Conservation (phyloP, 2,113 vertebrate genomes). For the Hypomesus transpacificus region DNA sequence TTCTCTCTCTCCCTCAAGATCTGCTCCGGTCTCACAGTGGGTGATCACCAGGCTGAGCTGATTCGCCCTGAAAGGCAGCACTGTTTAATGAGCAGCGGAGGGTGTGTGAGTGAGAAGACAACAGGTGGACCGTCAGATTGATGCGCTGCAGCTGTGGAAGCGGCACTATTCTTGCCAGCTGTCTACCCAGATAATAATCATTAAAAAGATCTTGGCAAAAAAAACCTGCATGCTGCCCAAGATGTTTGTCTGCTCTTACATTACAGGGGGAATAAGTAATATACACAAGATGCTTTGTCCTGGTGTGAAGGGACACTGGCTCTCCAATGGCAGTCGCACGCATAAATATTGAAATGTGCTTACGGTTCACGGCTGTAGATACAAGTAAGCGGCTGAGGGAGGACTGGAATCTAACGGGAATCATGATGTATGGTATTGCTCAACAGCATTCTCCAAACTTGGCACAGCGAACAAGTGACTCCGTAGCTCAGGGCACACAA, state of each 20-base stretch:
- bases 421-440: conserved; percentile 53
- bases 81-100: conserved; percentile 64
- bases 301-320: conserved; percentile 40
- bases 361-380: conserved; percentile 44
- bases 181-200: conserved; percentile 54
- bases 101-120: conserved; percentile 52
- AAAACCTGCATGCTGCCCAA: conserved; percentile 17
- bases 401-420: conserved; percentile 50
- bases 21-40: conserved; percentile 53
- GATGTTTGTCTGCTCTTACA: conserved; percentile 16
- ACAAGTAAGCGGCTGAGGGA: conserved; percentile 44
- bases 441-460: conserved; percentile 51
- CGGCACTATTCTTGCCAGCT: conserved; percentile 60
- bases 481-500: conserved; percentile 50
- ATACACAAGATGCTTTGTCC: conserved; percentile 26
- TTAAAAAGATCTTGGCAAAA: conserved; percentile 52
- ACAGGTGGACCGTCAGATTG: conserved; percentile 70
- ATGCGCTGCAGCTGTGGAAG: conserved; percentile 59
- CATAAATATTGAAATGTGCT: conserved; percentile 57
- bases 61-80: conserved; percentile 61
- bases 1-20: background rate
- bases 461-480: conserved; percentile 43
- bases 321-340: conserved; percentile 41
- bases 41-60: conserved; percentile 62
- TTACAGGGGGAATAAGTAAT: conserved; percentile 31